A percentile compares a stretch with the other conserved stretches of the same genome.
These are phyloP conservation scores for Neomorphus geoffroyi DNA, from an alignment of 2,797 vertebrate genomes.

Conservation along the genomic window DNA sequence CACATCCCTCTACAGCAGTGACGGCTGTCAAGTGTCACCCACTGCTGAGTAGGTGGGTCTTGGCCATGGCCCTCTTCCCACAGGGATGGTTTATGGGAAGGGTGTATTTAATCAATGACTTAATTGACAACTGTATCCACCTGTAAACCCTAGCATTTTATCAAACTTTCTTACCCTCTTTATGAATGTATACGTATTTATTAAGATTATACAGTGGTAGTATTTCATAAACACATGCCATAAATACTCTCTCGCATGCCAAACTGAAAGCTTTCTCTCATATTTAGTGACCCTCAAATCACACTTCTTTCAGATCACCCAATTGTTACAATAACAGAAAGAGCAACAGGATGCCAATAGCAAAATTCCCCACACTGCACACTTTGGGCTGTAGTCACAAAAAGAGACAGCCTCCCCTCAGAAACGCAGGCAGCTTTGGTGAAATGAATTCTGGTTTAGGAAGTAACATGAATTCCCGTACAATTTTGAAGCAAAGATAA, in stretches of 20 bases:
- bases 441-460: not conserved
- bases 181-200: not conserved
- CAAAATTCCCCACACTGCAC: not conserved
- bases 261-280: not conserved
- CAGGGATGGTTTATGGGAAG: not conserved
- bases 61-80: not conserved
- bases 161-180: not conserved
- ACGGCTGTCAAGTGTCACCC: fast-evolving
- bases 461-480: not conserved
- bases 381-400: not conserved
- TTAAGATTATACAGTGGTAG: not conserved
- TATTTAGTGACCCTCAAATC: slow-evolving; percentile 40
- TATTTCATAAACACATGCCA: not conserved
- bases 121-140: not conserved
- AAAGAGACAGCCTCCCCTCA: not conserved
- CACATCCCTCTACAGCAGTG: not conserved
- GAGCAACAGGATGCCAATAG: slow-evolving; percentile 17
- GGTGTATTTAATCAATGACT: not conserved
- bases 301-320: slow-evolving; percentile 40
- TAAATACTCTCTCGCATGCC: slow-evolving; percentile 4
- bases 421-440: not conserved
- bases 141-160: not conserved
- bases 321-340: slow-evolving; percentile 47
- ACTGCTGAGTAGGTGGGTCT: not conserved
- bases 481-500: not conserved